A percentile compares a stretch with the other conserved stretches of the same genome.
phyloP scores from a whole-genome alignment of 2,888 invertebrate genomes.

The Boloria euphrosyne region DNA sequence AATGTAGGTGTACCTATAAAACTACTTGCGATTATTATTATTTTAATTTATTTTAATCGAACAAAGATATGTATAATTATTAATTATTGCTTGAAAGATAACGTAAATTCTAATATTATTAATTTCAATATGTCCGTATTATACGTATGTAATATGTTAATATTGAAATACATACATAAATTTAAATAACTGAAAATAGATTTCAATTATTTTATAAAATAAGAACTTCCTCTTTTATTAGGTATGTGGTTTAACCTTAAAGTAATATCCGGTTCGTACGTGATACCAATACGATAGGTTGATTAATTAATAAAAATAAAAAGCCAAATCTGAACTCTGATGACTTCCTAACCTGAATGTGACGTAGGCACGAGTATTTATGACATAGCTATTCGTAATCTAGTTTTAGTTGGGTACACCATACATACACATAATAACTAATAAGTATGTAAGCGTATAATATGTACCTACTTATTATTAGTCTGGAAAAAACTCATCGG shows the following conservation, averaged over 20 bases:
- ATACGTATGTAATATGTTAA: too few species aligned
- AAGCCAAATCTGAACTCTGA: conserved; percentile 1
- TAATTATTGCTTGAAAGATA: neutral
- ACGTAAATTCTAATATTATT: neutral
- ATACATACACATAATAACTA: too few species aligned
- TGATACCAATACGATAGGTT: neutral
- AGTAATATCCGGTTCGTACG: conserved; percentile 15
- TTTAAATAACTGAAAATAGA: too few species aligned
- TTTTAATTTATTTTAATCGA: too few species aligned
- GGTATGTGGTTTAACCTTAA: conserved; percentile 17
- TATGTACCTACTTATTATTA: neutral
- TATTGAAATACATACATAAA: too few species aligned
- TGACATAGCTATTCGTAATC: too few species aligned
- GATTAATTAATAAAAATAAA: conserved; percentile 11
- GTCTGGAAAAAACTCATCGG: neutral
- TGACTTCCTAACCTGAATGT: neutral
- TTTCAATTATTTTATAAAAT: conserved; percentile 7
- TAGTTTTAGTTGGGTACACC: too few species aligned
- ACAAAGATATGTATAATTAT: neutral
- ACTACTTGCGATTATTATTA: conserved; percentile 1
- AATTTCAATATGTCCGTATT: too few species aligned
- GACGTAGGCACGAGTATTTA: neutral
- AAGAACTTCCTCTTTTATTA: conserved; percentile 10
- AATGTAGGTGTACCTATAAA: neutral
- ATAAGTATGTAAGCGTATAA: too few species aligned